Conservation (phyloP, 2,888 invertebrate genomes). For the Drepana falcataria region DNA sequence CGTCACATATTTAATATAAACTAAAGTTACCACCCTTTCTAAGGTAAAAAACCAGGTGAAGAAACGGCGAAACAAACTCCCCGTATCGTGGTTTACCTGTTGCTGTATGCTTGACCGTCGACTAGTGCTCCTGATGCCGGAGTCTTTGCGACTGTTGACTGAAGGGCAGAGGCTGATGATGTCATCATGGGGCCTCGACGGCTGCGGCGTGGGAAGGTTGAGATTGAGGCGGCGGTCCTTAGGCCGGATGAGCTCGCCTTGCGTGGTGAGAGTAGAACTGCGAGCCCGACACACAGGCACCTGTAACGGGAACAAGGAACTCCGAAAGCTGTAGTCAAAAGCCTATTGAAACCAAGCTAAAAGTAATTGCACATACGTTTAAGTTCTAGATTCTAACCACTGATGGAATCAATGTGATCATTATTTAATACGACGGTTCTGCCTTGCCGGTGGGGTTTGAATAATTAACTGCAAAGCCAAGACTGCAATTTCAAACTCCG, state of each 20-base stretch:
- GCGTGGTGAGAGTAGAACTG: slow-evolving; percentile 68
- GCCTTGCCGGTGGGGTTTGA: no score
- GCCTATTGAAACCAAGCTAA: no score
- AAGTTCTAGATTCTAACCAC: no score
- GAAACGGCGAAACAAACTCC: no score
- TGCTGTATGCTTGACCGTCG: slow-evolving; percentile 91
- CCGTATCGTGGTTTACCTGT: slow-evolving; percentile 76
- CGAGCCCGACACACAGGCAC: slow-evolving; percentile 69
- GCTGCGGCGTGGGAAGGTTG: slow-evolving; percentile 56
- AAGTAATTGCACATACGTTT: no score
- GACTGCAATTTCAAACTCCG: no score
- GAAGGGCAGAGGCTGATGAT: slow-evolving; percentile 86
- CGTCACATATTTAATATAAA: no score
- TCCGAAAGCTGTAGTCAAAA: neutral
- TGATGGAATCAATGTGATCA: no score
- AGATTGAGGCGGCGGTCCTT: slow-evolving; percentile 65
- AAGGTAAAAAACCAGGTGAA: no score
- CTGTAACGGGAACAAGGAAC: slow-evolving; percentile 23
- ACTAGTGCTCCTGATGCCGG: slow-evolving; percentile 91
- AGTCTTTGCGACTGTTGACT: slow-evolving; percentile 91
- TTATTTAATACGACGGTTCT: no score
- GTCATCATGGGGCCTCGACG: slow-evolving; percentile 72
- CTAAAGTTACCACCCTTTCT: no score
- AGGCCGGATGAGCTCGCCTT: slow-evolving; percentile 54
- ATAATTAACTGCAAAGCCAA: no score